phyloP scores from a whole-genome alignment of 2,888 invertebrate species.

The Apotomis turbidana region DNA sequence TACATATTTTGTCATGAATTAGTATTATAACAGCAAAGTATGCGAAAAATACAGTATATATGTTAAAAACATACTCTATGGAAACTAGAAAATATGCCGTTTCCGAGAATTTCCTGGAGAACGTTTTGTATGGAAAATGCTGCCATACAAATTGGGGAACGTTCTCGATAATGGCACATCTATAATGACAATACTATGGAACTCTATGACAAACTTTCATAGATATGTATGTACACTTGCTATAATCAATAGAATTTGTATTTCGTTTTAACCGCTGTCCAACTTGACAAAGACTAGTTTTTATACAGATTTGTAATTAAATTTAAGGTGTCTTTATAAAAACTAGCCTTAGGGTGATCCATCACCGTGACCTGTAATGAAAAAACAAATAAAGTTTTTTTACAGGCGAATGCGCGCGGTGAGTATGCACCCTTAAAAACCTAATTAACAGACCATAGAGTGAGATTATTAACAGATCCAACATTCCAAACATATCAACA shows the following conservation, averaged over 20 bases:
- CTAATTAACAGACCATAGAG: slow-evolving; percentile 16
- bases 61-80: slow-evolving; percentile 1
- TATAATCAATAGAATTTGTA: slow-evolving; percentile 18
- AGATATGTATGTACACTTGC: slow-evolving; percentile 17
- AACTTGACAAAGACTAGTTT: slow-evolving; percentile 13
- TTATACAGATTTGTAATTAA: background rate
- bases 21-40: slow-evolving; percentile 1
- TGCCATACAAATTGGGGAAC: too few species aligned
- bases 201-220: slow-evolving; percentile 9
- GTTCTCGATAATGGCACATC: background rate
- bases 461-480: slow-evolving; percentile 38
- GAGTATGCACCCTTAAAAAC: background rate
- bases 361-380: too few species aligned
- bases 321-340: slow-evolving; percentile 9
- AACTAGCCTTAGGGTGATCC: background rate
- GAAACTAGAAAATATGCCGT: background rate
- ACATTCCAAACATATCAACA: slow-evolving; percentile 25
- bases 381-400: too few species aligned
- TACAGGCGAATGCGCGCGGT: too few species aligned
- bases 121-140: too few species aligned
- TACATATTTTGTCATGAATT: background rate
- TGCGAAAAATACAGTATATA: background rate
- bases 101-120: too few species aligned
- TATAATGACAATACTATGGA: background rate
- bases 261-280: slow-evolving; percentile 2